A percentile compares a stretch with the other conserved stretches of the same genome.
phyloP scores from a whole-genome alignment of 2,113 vertebrate genomes.

The Eclectus roratus region DNA sequence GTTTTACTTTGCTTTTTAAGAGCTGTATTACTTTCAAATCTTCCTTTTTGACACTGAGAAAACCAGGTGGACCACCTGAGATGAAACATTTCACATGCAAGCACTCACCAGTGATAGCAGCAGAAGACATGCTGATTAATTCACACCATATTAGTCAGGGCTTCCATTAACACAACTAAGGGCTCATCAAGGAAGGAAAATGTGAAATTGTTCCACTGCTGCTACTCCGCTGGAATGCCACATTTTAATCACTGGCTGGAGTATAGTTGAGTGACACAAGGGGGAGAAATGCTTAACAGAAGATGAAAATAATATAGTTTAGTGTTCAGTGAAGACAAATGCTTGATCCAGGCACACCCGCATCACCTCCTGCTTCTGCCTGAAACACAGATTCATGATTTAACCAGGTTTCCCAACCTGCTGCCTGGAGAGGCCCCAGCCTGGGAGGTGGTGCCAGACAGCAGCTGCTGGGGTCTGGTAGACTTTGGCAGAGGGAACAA shows the following conservation, averaged over 20 bases:
- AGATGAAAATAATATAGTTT: slow-evolving; percentile 12
- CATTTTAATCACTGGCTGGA: slow-evolving; percentile 46
- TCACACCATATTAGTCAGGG: slow-evolving; percentile 33
- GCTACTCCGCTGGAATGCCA: slow-evolving; percentile 27
- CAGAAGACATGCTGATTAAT: slow-evolving; percentile 43
- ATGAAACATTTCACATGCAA: neutral
- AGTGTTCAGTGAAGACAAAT: slow-evolving; percentile 27
- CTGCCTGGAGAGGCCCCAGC: slow-evolving; percentile 3
- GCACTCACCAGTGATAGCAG: slow-evolving; percentile 20
- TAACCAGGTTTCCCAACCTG: slow-evolving; percentile 34
- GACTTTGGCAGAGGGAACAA: neutral
- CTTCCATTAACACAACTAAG: slow-evolving; percentile 54
- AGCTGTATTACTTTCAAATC: slow-evolving; percentile 23
- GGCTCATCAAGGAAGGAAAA: slow-evolving; percentile 56
- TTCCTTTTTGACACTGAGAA: neutral
- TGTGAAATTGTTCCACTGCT: slow-evolving; percentile 40
- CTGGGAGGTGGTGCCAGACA: neutral
- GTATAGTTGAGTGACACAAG: slow-evolving; percentile 25
- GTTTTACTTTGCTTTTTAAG: slow-evolving; percentile 43
- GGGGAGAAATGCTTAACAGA: slow-evolving; percentile 43
- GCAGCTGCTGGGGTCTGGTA: neutral
- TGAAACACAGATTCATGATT: neutral
- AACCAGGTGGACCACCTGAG: slow-evolving; percentile 45
- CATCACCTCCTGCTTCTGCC: neutral
- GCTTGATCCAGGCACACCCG: slow-evolving; percentile 7